These are phyloP conservation scores for Pongo abelii DNA, from an alignment of 2,113 vertebrate species.

Conservation along the genomic window DNA sequence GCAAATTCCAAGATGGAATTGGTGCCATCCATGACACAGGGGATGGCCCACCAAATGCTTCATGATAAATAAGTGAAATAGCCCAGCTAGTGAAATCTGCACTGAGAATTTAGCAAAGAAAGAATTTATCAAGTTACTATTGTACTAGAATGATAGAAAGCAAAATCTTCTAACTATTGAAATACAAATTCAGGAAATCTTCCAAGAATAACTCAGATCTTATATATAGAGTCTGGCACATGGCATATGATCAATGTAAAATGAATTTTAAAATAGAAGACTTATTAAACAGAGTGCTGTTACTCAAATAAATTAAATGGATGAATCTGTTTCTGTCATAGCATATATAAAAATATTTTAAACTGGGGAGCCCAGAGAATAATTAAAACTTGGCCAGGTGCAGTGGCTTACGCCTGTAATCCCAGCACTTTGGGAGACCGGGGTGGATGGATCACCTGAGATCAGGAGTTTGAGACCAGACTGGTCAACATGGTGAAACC, in stretches of 20 bases:
- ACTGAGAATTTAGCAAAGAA: constrained; percentile 32
- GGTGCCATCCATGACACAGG: not conserved
- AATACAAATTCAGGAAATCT: not conserved
- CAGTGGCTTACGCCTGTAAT: too few species aligned
- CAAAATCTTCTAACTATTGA: not conserved
- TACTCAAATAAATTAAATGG: constrained; percentile 20
- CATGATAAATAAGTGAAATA: not conserved
- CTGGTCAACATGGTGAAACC: too few species aligned
- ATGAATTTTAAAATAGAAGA: constrained; percentile 41
- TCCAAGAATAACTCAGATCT: not conserved
- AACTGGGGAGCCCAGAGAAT: not conserved
- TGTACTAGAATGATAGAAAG: not conserved
- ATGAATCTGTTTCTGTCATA: not conserved
- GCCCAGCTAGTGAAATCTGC: not conserved
- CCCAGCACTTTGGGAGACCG: too few species aligned
- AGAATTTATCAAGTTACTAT: not conserved
- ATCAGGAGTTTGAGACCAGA: too few species aligned
- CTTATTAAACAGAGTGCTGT: constrained; percentile 47
- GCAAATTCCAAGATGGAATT: not conserved
- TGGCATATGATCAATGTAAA: not conserved
- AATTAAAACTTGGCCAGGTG: not conserved
- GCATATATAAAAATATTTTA: not conserved
- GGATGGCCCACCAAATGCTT: not conserved
- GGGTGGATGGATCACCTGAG: too few species aligned
- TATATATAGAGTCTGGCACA: not conserved